Percentiles rank a stretch among this genome's conserved stretches.
Evolutionary conservation across 2,888 invertebrate genomes (phyloP).

Genomic region (Meiosimyza decipiens): DNA sequence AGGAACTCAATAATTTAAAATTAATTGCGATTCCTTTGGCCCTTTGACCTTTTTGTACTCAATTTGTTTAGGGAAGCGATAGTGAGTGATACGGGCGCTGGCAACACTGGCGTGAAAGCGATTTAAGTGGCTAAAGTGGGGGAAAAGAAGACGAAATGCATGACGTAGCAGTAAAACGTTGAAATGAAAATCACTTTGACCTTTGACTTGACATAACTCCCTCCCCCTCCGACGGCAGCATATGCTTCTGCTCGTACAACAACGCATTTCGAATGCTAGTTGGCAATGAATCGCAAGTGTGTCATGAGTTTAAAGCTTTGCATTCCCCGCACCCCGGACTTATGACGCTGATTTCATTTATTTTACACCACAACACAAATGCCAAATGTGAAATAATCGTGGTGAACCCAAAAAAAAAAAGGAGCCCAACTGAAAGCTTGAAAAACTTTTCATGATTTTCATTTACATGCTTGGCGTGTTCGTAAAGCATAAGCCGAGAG

Average conservation of each 20-base stretch:
- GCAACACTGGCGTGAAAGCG: background rate
- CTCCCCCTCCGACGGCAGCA: background rate
- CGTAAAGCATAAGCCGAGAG: constrained; percentile 5
- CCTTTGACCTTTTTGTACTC: constrained; percentile 18
- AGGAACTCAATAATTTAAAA: constrained; percentile 14
- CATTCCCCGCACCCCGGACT: background rate
- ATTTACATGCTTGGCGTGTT: constrained; percentile 19
- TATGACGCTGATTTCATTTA: background rate
- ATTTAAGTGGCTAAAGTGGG: background rate
- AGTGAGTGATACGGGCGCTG: background rate
- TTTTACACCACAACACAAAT: background rate
- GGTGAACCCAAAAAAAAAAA: constrained; percentile 13
- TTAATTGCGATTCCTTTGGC: constrained; percentile 20
- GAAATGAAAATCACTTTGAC: constrained; percentile 11
- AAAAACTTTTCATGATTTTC: constrained; percentile 21
- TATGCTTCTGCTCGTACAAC: background rate
- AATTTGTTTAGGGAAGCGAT: background rate
- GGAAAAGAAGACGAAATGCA: background rate
- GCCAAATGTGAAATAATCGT: constrained; percentile 9
- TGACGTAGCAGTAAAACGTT: background rate
- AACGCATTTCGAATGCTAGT: constrained; percentile 6
- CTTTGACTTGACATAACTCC: background rate
- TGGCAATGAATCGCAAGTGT: background rate
- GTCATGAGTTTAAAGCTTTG: background rate
- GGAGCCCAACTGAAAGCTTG: constrained; percentile 6